These are phyloP conservation scores for Standfussiana lucernea DNA, from an alignment of 2,888 invertebrate species.

Conservation along the genomic window DNA sequence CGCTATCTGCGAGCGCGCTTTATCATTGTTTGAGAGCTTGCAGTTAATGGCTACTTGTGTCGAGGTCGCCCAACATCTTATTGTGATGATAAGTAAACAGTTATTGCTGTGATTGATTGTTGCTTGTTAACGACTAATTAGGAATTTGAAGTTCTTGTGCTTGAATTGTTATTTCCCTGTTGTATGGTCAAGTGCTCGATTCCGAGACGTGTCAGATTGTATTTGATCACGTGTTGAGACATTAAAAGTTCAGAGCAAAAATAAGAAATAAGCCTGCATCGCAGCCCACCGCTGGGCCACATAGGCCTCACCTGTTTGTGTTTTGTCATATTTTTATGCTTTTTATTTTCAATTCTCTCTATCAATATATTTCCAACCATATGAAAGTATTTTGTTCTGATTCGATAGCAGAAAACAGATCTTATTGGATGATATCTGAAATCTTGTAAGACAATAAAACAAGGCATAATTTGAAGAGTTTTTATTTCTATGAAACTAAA, in stretches of 20 bases:
- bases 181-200: not conserved
- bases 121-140: not conserved
- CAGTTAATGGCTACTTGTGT: constrained; percentile 37
- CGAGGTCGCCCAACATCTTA: constrained; percentile 36
- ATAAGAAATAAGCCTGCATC: not conserved
- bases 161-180: not conserved
- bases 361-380: not conserved
- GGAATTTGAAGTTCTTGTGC: not conserved
- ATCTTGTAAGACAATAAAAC: constrained; percentile 41
- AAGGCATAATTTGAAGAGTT: constrained; percentile 37
- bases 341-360: not conserved
- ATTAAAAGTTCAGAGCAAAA: not conserved
- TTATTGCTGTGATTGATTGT: constrained; percentile 20
- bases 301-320: not conserved
- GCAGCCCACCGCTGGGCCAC: not conserved
- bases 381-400: not conserved
- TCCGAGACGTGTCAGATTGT: not conserved
- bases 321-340: not conserved
- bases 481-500: constrained; percentile 61
- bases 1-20: constrained; percentile 64
- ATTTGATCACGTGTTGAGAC: not conserved
- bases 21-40: constrained; percentile 66
- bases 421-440: not conserved
- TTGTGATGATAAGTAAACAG: constrained; percentile 26
- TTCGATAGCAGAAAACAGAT: not conserved